Conservation (phyloP, 2,797 vertebrate species). For the Acropternis orthonyx region DNA sequence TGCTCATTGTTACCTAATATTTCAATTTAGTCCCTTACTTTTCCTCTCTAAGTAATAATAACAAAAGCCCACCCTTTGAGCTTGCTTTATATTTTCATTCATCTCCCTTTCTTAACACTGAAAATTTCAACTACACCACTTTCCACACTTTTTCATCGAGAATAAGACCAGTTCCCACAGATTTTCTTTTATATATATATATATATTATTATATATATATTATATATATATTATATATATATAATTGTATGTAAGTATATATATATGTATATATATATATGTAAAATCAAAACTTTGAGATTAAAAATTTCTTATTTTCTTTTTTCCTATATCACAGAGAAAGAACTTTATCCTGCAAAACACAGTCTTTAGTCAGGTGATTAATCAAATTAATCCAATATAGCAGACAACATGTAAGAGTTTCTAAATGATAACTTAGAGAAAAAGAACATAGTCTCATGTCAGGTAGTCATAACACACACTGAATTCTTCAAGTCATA, state of each 20-base stretch:
- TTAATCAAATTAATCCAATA: background rate
- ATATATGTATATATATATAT: too few relatives aligned
- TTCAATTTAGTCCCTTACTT: constrained; percentile 25
- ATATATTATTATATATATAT: too few relatives aligned
- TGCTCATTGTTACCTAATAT: constrained; percentile 56
- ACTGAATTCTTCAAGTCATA: background rate
- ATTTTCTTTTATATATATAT: background rate
- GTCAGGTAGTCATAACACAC: background rate
- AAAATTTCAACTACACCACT: background rate
- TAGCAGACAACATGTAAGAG: background rate
- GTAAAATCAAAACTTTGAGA: background rate
- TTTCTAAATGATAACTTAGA: background rate
- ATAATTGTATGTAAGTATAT: too few relatives aligned
- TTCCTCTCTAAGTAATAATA: constrained; percentile 33
- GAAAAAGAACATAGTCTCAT: background rate
- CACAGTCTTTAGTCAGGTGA: background rate
- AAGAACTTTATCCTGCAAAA: background rate
- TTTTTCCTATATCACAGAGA: background rate
- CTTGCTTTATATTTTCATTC: constrained; percentile 23
- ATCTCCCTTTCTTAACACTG: background rate
- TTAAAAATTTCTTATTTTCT: accelerated
- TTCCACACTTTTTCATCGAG: background rate
- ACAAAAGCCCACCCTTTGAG: constrained; percentile 13
- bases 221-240: too few relatives aligned
- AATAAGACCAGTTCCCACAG: background rate